These are phyloP conservation scores for Glossophaga mutica DNA, from an alignment of 2,797 vertebrate species.

Conservation along the genomic window DNA sequence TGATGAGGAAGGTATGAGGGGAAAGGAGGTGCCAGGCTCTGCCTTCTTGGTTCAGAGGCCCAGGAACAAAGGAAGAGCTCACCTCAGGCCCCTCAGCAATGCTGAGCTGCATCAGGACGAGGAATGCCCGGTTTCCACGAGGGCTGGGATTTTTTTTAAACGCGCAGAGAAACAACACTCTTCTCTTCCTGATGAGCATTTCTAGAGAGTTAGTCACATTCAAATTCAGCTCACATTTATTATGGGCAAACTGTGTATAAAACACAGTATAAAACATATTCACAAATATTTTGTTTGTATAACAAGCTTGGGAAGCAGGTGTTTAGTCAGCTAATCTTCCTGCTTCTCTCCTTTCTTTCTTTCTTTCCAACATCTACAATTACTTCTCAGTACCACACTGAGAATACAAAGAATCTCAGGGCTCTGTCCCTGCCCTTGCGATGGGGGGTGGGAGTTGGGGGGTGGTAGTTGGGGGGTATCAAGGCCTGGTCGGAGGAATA, in stretches of 20 bases:
- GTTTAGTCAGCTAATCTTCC: background rate
- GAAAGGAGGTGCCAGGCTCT: background rate
- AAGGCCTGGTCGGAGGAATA: background rate
- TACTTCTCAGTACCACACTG: background rate
- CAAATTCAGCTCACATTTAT: background rate
- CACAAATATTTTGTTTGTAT: background rate
- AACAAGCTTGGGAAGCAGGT: background rate
- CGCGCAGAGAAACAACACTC: background rate
- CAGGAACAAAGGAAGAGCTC: background rate
- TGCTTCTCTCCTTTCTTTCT: background rate
- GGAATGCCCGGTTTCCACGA: background rate
- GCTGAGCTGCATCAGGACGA: background rate
- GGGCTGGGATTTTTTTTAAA: background rate
- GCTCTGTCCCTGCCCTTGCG: too few species aligned
- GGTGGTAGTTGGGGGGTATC: too few species aligned
- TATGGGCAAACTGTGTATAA: background rate
- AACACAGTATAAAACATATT: background rate
- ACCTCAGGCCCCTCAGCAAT: background rate
- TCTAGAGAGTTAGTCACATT: background rate
- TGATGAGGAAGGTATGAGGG: background rate
- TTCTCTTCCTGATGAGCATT: background rate
- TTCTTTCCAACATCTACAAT: background rate
- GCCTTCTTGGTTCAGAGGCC: background rate
- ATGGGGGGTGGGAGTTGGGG: too few species aligned
- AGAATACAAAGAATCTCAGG: background rate